Percentiles rank a stretch among this genome's conserved stretches.
These are phyloP conservation scores for Allophyes oxyacanthae DNA, from an alignment of 2,888 invertebrate genomes.

Conservation along the genomic window DNA sequence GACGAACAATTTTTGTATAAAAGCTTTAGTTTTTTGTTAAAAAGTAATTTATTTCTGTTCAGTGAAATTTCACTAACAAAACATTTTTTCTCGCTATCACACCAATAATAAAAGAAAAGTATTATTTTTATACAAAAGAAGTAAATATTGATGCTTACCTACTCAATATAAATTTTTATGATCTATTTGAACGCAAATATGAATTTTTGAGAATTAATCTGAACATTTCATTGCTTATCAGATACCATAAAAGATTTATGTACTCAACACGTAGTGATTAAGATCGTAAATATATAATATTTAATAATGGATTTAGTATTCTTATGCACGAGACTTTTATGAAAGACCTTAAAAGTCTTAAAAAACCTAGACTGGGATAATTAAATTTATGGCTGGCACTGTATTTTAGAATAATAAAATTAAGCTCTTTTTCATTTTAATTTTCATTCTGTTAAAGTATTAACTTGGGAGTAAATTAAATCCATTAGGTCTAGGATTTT, in stretches of 20 bases:
- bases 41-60: too few species aligned
- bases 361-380: conserved; percentile 6
- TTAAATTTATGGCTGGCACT: conserved; percentile 20
- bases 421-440: conserved; percentile 19
- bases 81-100: too few species aligned
- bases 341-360: neutral
- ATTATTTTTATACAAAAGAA: too few species aligned
- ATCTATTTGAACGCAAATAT: too few species aligned
- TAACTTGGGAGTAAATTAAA: conserved; percentile 28
- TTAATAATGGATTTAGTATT: conserved; percentile 15
- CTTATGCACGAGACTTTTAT: neutral
- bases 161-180: neutral
- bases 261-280: conserved; percentile 6
- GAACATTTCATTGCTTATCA: too few species aligned
- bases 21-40: too few species aligned
- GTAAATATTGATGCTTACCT: too few species aligned
- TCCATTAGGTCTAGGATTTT: conserved; percentile 16
- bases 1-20: too few species aligned
- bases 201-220: too few species aligned
- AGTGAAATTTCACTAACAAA: too few species aligned
- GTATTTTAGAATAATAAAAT: conserved; percentile 20
- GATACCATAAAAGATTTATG: conserved; percentile 13
- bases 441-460: conserved; percentile 26
- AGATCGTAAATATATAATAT: conserved; percentile 18
- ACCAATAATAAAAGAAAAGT: too few species aligned